phyloP scores from a whole-genome alignment of 2,888 invertebrate genomes.

The Lasioglossum lativentre region DNA sequence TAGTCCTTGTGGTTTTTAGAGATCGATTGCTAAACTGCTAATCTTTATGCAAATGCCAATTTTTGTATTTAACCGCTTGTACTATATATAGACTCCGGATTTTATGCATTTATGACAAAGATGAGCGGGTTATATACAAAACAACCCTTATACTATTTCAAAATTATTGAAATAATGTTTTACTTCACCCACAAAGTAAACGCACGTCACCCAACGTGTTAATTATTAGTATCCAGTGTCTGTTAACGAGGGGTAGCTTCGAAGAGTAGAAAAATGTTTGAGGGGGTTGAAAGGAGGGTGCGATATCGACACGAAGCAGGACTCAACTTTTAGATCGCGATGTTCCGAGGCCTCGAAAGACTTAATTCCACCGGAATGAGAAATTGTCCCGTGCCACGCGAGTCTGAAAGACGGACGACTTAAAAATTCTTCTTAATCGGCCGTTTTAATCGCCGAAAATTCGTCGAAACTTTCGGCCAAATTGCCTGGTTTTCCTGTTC shows the following conservation, averaged over 20 bases:
- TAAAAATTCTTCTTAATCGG: background rate
- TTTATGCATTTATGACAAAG: too few relatives aligned
- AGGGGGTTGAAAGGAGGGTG: background rate
- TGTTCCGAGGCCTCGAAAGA: conserved; percentile 22
- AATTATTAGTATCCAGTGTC: background rate
- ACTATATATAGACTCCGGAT: too few relatives aligned
- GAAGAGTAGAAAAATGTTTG: background rate
- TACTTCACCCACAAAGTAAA: background rate
- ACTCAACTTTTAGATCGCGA: conserved; percentile 8
- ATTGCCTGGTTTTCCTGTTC: background rate
- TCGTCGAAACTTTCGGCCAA: background rate
- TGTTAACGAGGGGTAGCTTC: background rate
- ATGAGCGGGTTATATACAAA: too few relatives aligned
- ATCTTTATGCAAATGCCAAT: too few relatives aligned
- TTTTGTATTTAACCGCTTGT: too few relatives aligned
- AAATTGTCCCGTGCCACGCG: conserved; percentile 36
- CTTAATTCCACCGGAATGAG: conserved; percentile 32
- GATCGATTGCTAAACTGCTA: too few relatives aligned
- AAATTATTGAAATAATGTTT: too few relatives aligned
- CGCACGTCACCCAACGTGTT: background rate
- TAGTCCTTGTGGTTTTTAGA: background rate
- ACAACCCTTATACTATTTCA: too few relatives aligned
- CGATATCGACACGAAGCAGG: background rate
- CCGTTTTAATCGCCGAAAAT: background rate
- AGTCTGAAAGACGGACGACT: conserved; percentile 6